Evolutionary conservation across 2,888 invertebrate genomes (phyloP), one percentile per base, ranked within the genome.

Genomic region (Cyrtodaria siliqua): DNA sequence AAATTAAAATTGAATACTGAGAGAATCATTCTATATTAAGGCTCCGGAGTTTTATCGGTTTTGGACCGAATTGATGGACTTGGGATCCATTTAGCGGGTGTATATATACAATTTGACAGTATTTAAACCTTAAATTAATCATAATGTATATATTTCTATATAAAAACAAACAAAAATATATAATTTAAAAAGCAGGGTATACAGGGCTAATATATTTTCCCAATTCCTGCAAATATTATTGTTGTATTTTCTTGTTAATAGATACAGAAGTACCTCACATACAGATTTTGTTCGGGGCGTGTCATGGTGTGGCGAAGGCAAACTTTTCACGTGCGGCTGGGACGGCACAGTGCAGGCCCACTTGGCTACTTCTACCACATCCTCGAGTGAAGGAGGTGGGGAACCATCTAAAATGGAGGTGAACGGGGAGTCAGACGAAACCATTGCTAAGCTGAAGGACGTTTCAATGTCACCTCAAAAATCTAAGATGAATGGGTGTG

Each of bases 281-380:
- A 85, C 72, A 24, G 94, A 94, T 83, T 94, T 94, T 89, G 95
- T 95, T 14, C 93, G 94, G 75, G 95, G 94, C 44, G 84, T 95
- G 18, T 93, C 94, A 3, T 95, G 95, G 95, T 88, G 90, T 71
- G 90, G 94, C 47, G 59, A 66, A 23, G 90, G 92, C 24, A 90
- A 92, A 61, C 92, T 95, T 67, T 94, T 94, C 81, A 94, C 95
- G 2, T 95, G 95, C 91, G 94, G 95, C 18, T 95, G 95, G 94
- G 95, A 95, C 87, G 86, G 84, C 8, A 66, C 63, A 47, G 83
- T 89, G 24, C 26, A 61, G 23, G 44, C 72, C 9, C 81, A 83
- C 61, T 55, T 18, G 20, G 44, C 81, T 29, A 23, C 60, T 8
- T 23, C 49, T 20, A 8, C 44, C 18, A 26, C 44, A 12, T n/a